Conservation (phyloP, 2,797 vertebrate species). For the Platyrinchus mystaceus region DNA sequence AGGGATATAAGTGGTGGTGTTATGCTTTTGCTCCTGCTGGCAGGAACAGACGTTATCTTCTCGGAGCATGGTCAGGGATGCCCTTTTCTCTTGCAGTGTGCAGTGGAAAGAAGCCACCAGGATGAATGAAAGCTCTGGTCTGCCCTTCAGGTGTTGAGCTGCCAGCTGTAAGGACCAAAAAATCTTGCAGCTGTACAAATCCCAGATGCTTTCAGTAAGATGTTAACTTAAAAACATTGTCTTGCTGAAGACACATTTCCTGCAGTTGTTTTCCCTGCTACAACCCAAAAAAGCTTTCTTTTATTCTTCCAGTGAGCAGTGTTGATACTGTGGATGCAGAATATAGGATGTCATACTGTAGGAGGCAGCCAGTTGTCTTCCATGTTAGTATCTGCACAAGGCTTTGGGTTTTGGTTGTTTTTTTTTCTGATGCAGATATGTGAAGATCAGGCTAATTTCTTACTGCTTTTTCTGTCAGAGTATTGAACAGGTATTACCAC, state of each 20-base stretch:
- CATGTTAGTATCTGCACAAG: background rate
- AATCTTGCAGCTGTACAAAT: background rate
- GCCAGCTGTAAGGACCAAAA: background rate
- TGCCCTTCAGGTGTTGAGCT: background rate
- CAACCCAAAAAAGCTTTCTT: background rate
- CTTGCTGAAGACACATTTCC: background rate
- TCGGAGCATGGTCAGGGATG: rapidly evolving
- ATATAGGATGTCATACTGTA: background rate
- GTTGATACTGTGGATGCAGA: background rate
- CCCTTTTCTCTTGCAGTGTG: background rate
- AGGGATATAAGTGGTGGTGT: background rate
- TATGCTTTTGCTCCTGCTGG: background rate
- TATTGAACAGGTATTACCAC: background rate
- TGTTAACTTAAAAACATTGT: background rate
- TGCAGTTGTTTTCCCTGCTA: background rate
- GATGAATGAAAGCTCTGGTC: background rate
- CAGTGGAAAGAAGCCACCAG: background rate
- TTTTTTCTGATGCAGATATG: background rate
- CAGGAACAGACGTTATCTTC: background rate
- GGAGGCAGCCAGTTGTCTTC: background rate
- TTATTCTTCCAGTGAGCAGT: background rate
- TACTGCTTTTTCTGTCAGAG: background rate
- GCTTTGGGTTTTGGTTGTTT: background rate
- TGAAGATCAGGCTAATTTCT: background rate
- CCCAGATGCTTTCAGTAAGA: background rate